phyloP scores from a whole-genome alignment of 2,888 invertebrate genomes.

The Galerucella nymphaeae region DNA sequence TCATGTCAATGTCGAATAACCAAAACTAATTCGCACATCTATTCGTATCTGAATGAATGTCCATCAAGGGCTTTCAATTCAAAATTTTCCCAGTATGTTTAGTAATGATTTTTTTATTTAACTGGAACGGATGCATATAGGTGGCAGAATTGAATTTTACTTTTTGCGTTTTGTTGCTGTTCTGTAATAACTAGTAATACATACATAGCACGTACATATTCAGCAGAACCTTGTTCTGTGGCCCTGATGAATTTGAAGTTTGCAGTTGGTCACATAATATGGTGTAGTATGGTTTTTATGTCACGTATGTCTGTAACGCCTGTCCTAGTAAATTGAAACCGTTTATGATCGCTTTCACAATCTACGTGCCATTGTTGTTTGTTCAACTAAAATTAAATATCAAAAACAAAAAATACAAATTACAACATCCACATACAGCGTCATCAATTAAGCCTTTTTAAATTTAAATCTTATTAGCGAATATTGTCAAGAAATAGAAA shows the following conservation, averaged over 20 bases:
- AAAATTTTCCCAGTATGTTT: constrained; percentile 3
- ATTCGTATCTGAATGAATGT: background rate
- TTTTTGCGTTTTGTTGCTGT: constrained; percentile 18
- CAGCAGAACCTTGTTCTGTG: constrained; percentile 26
- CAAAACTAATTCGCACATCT: constrained; percentile 5
- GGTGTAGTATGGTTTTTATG: constrained; percentile 47
- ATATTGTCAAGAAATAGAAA: too few species aligned
- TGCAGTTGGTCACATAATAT: constrained; percentile 39
- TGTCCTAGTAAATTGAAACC: constrained; percentile 5
- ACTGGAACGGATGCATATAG: constrained; percentile 14
- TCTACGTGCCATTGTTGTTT: background rate
- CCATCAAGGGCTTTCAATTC: constrained; percentile 1
- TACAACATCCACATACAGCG: background rate
- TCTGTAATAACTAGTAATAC: constrained; percentile 27
- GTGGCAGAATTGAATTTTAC: constrained; percentile 14
- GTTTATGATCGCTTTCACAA: background rate
- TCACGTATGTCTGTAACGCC: constrained; percentile 43
- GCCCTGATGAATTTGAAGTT: constrained; percentile 25
- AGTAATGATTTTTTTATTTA: constrained; percentile 17
- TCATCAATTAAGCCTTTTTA: background rate
- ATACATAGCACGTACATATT: constrained; percentile 25
- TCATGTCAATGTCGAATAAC: constrained; percentile 9
- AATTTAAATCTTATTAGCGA: too few species aligned
- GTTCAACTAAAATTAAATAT: constrained; percentile 3
- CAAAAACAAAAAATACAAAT: background rate